These are phyloP conservation scores for Drosophila multiciliata DNA, from an alignment of 2,888 invertebrate genomes.

Conservation along the genomic window DNA sequence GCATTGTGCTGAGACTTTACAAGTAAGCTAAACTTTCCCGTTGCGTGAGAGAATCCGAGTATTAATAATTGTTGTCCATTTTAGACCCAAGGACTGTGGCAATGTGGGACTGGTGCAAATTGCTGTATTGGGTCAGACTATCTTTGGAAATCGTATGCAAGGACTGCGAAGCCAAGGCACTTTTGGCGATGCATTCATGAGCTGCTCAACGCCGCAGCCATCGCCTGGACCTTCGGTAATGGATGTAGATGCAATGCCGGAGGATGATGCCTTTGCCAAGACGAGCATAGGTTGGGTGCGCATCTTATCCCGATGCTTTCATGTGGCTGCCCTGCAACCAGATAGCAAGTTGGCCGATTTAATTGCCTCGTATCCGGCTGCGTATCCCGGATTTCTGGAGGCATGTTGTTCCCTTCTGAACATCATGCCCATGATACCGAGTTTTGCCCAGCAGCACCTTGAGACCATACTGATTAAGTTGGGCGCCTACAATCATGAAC, in stretches of 20 bases:
- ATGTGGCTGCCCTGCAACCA: constrained; percentile 84
- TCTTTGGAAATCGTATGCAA: constrained; percentile 87
- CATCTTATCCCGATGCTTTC: constrained; percentile 92
- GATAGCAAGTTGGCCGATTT: constrained; percentile 85
- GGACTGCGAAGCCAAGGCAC: constrained; percentile 52
- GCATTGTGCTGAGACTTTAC: constrained; percentile 88
- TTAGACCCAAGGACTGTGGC: constrained; percentile 93
- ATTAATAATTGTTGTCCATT: constrained; percentile 2
- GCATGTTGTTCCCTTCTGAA: constrained; percentile 90
- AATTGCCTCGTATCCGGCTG: constrained; percentile 87
- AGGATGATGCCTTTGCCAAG: constrained; percentile 84
- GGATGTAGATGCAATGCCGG: constrained; percentile 66
- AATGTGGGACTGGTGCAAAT: constrained; percentile 96
- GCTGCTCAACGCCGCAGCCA: constrained; percentile 53
- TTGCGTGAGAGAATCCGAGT: not conserved
- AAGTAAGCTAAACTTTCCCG: constrained; percentile 62
- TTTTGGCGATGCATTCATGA: constrained; percentile 54
- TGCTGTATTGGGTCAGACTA: constrained; percentile 92
- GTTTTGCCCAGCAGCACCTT: constrained; percentile 87
- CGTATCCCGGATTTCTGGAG: constrained; percentile 88
- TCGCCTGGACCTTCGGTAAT: constrained; percentile 30
- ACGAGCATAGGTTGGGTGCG: constrained; percentile 93
- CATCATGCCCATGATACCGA: constrained; percentile 88
- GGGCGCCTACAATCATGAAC: constrained; percentile 88
- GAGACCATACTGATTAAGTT: constrained; percentile 90